Percentiles rank a stretch among this genome's conserved stretches.
phyloP scores from a whole-genome alignment of 2,888 invertebrate species.

The Ochropacha duplaris region DNA sequence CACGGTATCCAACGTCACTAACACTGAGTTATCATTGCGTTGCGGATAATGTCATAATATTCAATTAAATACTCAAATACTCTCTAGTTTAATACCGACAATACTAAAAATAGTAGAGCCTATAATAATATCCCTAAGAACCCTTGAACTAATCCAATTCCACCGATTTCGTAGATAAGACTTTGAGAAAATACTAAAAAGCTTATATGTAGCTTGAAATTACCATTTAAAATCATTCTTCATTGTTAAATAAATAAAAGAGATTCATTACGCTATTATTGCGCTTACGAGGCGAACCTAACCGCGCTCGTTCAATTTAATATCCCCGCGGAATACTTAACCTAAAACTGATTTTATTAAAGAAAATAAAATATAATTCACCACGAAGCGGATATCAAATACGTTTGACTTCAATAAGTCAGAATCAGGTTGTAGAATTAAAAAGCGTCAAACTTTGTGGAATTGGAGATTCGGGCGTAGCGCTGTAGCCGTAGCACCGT shows the following conservation, averaged over 20 bases:
- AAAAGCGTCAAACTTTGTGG: slow-evolving; percentile 36
- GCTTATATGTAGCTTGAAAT: too few relatives aligned
- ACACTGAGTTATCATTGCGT: too few relatives aligned
- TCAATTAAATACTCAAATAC: too few relatives aligned
- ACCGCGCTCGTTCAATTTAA: slow-evolving; percentile 21
- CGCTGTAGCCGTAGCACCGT: slow-evolving; percentile 14
- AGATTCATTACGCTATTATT: slow-evolving; percentile 8
- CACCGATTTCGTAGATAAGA: neutral
- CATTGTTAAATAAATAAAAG: slow-evolving; percentile 8
- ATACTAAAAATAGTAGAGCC: too few relatives aligned
- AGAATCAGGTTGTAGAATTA: slow-evolving; percentile 35
- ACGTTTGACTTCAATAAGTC: slow-evolving; percentile 26
- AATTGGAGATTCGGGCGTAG: slow-evolving; percentile 49
- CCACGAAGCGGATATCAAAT: slow-evolving; percentile 15
- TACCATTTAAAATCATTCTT: slow-evolving; percentile 3
- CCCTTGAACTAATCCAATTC: neutral
- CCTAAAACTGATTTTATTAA: too few relatives aligned
- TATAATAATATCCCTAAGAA: neutral
- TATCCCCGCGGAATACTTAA: slow-evolving; percentile 17
- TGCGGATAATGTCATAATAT: too few relatives aligned
- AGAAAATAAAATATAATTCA: slow-evolving; percentile 28
- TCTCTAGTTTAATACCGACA: too few relatives aligned
- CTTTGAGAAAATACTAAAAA: neutral
- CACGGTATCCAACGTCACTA: too few relatives aligned
- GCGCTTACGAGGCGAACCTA: too few relatives aligned